phyloP scores from a whole-genome alignment of 2,113 vertebrate genomes.

The Panthera leo region DNA sequence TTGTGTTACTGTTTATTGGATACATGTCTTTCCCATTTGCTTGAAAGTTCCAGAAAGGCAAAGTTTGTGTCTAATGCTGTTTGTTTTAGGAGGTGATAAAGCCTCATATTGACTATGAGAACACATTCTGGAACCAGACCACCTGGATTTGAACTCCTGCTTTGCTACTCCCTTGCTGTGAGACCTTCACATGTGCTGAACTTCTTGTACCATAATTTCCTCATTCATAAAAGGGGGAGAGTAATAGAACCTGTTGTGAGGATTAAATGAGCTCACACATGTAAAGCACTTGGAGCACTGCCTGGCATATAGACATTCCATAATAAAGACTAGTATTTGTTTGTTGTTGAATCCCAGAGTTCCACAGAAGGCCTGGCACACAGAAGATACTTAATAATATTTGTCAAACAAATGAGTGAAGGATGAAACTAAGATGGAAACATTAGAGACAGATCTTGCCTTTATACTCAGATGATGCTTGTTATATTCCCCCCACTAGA shows the following conservation, averaged over 20 bases:
- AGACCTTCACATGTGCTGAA: neutral
- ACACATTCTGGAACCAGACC: neutral
- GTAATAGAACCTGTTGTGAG: neutral
- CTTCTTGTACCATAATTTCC: neutral
- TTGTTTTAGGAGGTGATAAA: neutral
- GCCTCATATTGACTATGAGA: neutral
- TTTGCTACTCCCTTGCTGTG: neutral
- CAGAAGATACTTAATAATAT: neutral
- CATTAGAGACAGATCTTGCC: neutral
- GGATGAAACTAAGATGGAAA: neutral
- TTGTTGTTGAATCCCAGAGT: neutral
- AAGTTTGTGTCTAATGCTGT: neutral
- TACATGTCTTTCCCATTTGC: neutral
- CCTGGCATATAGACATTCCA: neutral
- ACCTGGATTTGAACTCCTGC: neutral
- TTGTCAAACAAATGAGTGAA: neutral
- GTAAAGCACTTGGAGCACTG: neutral
- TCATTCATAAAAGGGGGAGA: neutral
- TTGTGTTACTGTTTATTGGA: neutral
- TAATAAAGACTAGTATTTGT: neutral
- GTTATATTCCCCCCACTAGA: neutral
- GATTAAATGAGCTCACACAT: neutral
- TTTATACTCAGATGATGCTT: neutral
- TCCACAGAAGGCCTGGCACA: neutral
- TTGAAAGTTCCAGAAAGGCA: neutral